Evolutionary conservation across 2,113 vertebrate genomes (phyloP), one percentile per base, ranked within the genome.

Genomic region (Numida meleagris): DNA sequence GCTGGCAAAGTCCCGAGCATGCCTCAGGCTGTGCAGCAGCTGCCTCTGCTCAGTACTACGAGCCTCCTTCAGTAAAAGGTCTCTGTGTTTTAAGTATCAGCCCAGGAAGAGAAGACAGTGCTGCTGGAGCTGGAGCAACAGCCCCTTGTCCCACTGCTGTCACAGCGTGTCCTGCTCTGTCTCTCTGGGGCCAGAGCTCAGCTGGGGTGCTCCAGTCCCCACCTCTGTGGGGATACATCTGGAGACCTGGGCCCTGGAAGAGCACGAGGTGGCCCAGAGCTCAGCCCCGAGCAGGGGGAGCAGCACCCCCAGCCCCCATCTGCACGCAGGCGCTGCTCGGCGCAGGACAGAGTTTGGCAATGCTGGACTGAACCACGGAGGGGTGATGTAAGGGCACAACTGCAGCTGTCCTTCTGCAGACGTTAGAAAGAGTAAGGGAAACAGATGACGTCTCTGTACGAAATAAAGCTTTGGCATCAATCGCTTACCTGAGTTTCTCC

Each of bases 401-500:
- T 0, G 40, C 68, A 51, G 93, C 89, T 4, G 10, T 27, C 45
- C 57, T 75, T 67, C n/a, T 31, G 88, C 79, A 43, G 75, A 23
- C 14, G 9, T 17, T 13, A 14, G 18, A 1, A 19, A 79, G 80
- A 0, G 7, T 0, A 0, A 34, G 53, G 68, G 21, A 70, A 34
- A 31, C 19, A 31, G 23, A 7, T 0, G 14, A 53, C 10, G 18
- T 0, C 2, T 8, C 29, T 10, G 45, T 4, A 0, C 0, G 3
- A 57, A 18, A 43, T 24, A 1, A 5, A 1, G 75, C 45, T 34
- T 12, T 0, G 3, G 6, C 3, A 24, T 9, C 9, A 11, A 31
- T 46, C 0, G 0, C 45, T 97, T 90, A 99, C 99, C 98, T 99
- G 99, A 51, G 99, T 99, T 93, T 99, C 99, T 89, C 99, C 99